Evolutionary conservation across 1,140 invertebrate genomes (phyloP).

Genomic region (Drosophila subobscura): DNA sequence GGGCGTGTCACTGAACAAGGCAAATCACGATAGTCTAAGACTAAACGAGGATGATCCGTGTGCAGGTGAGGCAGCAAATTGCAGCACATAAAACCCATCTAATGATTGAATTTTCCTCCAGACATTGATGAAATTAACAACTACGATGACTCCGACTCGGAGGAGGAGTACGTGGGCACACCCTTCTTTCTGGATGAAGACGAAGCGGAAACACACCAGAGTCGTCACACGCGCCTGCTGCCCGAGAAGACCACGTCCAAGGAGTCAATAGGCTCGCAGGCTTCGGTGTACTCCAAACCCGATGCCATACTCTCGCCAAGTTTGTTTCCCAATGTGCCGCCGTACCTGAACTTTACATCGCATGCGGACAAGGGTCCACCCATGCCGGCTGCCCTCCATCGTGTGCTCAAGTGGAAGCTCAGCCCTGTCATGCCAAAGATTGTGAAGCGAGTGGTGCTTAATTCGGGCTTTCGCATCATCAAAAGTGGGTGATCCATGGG

Average conservation of each 20-base stretch:
- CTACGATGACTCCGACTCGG: conserved; percentile 77
- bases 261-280: conserved; percentile 59
- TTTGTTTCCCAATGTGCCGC: conserved; percentile 94
- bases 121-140: conserved; percentile 76
- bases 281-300: conserved; percentile 64
- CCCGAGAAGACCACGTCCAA: conserved; percentile 48
- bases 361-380: conserved; percentile 88
- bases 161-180: conserved; percentile 72
- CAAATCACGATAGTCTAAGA: conserved; percentile 33
- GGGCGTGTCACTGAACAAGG: conserved; percentile 72
- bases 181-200: conserved; percentile 73
- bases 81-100: background rate
- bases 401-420: conserved; percentile 94
- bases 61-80: conserved; percentile 41
- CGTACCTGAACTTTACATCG: conserved; percentile 93
- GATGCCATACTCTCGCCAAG: conserved; percentile 87
- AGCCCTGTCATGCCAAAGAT: conserved; percentile 95
- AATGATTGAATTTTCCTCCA: conserved; percentile 12
- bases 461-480: conserved; percentile 93
- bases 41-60: conserved; percentile 74
- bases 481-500: conserved; percentile 86
- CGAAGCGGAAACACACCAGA: conserved; percentile 63
- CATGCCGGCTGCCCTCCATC: conserved; percentile 88
- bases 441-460: conserved; percentile 92
- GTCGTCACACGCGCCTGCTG: conserved; percentile 64